Evolutionary conservation across 2,113 vertebrate species (phyloP).

Genomic region (Eclectus roratus): DNA sequence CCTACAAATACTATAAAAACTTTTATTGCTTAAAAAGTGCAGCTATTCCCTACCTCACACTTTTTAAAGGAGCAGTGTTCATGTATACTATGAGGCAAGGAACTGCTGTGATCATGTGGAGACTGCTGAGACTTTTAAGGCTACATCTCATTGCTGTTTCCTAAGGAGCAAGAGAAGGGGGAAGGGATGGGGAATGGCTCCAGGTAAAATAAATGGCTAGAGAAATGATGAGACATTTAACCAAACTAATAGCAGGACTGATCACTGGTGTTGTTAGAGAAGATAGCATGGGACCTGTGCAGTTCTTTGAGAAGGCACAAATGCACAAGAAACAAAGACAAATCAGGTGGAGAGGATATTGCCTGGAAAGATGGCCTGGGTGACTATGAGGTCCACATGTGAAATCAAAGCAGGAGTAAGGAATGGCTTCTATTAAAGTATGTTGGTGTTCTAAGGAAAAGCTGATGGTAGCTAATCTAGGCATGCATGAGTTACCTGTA

Average conservation of each 20-base stretch:
- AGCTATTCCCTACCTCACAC: background rate
- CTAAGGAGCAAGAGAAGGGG: background rate
- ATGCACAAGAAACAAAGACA: background rate
- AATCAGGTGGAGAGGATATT: background rate
- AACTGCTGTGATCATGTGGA: background rate
- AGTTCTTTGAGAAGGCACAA: background rate
- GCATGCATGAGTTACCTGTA: background rate
- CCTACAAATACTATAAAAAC: conserved; percentile 8
- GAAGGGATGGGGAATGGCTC: background rate
- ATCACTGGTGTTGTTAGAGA: background rate
- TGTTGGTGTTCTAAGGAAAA: background rate
- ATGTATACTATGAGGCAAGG: background rate
- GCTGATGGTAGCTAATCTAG: background rate
- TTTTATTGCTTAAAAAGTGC: background rate
- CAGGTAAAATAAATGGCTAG: background rate
- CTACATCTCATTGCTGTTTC: background rate
- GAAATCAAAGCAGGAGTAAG: background rate
- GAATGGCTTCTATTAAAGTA: background rate
- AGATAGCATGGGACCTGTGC: background rate
- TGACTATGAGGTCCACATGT: background rate
- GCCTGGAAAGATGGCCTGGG: background rate
- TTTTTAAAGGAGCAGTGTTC: background rate
- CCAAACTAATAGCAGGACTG: background rate
- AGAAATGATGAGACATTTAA: background rate
- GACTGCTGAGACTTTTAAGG: background rate